These are phyloP conservation scores for Cheilosia scutellata DNA, from an alignment of 2,888 invertebrate genomes.

Conservation along the genomic window DNA sequence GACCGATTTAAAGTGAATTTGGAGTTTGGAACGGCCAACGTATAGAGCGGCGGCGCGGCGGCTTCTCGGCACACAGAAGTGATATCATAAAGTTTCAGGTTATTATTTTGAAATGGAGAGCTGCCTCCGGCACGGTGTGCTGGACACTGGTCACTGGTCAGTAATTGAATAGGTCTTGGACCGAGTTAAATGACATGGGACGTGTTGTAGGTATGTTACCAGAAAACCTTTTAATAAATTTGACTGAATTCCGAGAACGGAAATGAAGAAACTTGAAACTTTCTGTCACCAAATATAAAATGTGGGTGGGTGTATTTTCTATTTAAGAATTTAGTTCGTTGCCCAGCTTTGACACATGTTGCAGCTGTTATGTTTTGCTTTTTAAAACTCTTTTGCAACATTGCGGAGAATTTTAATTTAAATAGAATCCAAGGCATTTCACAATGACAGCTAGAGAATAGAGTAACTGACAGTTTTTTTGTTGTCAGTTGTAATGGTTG, in stretches of 20 bases:
- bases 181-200: constrained; percentile 29
- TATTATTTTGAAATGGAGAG: constrained; percentile 66
- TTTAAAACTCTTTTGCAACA: neutral
- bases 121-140: constrained; percentile 29
- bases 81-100: constrained; percentile 67
- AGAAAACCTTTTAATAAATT: constrained; percentile 23
- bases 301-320: constrained; percentile 22
- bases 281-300: neutral
- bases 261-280: constrained; percentile 23
- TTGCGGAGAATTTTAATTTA: neutral
- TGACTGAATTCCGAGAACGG: constrained; percentile 42
- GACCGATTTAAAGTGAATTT: constrained; percentile 72
- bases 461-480: neutral
- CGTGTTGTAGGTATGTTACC: constrained; percentile 15
- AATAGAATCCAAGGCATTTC: neutral
- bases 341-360: constrained; percentile 10
- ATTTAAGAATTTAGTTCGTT: neutral
- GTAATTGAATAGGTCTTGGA: constrained; percentile 60
- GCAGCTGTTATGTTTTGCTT: neutral
- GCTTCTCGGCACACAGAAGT: constrained; percentile 27
- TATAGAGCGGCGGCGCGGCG: constrained; percentile 6
- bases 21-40: constrained; percentile 44
- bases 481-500: neutral
- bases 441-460: neutral
- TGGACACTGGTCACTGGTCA: constrained; percentile 51